A percentile compares a stretch with the other conserved stretches of the same genome.
Conservation (phyloP, 1,140 invertebrate species). For the Delia radicum region DNA sequence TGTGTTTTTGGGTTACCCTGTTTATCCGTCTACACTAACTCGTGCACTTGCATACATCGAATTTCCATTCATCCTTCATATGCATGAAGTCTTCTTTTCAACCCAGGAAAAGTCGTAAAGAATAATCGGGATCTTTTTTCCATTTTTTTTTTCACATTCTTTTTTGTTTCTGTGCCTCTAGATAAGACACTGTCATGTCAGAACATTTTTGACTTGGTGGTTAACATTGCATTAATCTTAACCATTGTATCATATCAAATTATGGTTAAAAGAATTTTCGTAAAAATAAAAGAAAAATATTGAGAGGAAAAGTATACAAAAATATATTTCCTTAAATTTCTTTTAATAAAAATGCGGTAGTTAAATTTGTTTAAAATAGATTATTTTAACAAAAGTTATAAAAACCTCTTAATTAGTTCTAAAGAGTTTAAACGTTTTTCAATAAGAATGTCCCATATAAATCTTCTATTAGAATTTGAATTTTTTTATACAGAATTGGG, state of each 20-base stretch:
- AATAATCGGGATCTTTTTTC: not conserved
- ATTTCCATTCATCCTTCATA: not conserved
- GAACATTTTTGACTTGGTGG: not conserved
- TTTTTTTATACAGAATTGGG: too few relatives aligned
- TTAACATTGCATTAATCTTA: constrained; percentile 1
- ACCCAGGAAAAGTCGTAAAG: not conserved
- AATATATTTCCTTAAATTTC: too few relatives aligned
- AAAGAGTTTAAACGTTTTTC: too few relatives aligned
- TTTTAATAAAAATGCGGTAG: too few relatives aligned
- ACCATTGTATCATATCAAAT: not conserved
- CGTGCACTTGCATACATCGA: not conserved
- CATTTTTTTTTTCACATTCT: not conserved
- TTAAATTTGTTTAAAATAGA: too few relatives aligned
- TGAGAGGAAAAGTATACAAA: too few relatives aligned
- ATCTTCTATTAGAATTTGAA: too few relatives aligned
- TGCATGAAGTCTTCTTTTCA: not conserved
- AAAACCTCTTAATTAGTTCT: too few relatives aligned
- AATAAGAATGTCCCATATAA: too few relatives aligned
- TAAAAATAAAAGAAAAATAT: too few relatives aligned
- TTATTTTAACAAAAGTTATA: too few relatives aligned
- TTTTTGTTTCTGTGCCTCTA: not conserved
- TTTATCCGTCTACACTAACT: not conserved
- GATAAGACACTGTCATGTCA: not conserved
- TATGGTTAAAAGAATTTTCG: not conserved
- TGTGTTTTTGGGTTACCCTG: too few relatives aligned